Percentiles rank a stretch among this genome's conserved stretches.
Conservation (phyloP, 2,888 invertebrate genomes). For the Cantharis flavilabris region DNA sequence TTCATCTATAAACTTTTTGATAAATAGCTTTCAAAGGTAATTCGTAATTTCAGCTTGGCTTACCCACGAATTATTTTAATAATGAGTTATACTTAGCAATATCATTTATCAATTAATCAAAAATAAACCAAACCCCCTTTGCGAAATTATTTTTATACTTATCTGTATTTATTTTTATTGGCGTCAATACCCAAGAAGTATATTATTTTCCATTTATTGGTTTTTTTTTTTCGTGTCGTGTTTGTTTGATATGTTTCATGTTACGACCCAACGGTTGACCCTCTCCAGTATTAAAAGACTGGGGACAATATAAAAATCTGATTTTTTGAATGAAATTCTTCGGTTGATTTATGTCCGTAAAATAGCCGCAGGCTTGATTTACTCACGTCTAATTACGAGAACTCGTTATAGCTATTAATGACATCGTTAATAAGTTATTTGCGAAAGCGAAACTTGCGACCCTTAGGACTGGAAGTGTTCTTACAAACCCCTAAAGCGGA, state of each 20-base stretch:
- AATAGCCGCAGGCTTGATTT: neutral
- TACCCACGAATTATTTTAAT: neutral
- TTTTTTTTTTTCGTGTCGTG: constrained; percentile 35
- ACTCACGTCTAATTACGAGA: constrained; percentile 22
- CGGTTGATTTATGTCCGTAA: neutral
- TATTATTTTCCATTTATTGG: constrained; percentile 42
- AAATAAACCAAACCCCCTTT: neutral
- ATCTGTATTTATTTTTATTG: constrained; percentile 10
- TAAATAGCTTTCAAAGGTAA: neutral
- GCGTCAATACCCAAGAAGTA: constrained; percentile 25
- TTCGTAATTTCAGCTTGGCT: neutral
- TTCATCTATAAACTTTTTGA: neutral
- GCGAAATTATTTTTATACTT: neutral
- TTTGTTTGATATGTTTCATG: constrained; percentile 37
- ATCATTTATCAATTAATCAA: neutral
- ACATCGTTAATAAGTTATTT: constrained; percentile 29
- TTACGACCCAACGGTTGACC: constrained; percentile 38
- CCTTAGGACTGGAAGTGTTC: constrained; percentile 3
- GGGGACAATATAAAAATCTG: constrained; percentile 39
- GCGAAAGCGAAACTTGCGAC: constrained; percentile 23
- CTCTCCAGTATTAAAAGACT: constrained; percentile 38
- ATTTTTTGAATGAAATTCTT: neutral
- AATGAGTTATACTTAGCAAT: neutral
- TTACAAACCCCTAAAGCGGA: constrained; percentile 22
- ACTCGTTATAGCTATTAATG: constrained; percentile 27